phyloP scores from a whole-genome alignment of 2,797 vertebrate genomes.

The Malurus splendens region DNA sequence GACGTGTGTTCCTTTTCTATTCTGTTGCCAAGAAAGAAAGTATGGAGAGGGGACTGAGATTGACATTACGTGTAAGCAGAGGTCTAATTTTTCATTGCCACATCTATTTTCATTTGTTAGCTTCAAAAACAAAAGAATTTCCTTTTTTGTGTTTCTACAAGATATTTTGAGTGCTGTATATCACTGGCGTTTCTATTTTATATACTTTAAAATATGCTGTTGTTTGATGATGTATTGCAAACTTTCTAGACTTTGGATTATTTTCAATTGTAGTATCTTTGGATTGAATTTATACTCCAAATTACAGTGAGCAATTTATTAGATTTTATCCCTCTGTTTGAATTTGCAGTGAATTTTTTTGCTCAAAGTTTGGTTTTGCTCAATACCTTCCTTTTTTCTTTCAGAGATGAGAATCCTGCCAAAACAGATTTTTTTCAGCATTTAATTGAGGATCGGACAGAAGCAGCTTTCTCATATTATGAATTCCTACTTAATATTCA shows the following conservation, averaged over 20 bases:
- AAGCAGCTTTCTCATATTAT: slow-evolving; percentile 90
- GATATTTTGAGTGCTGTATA: not conserved
- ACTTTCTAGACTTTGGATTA: not conserved
- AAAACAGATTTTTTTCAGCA: slow-evolving; percentile 88
- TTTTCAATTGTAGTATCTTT: not conserved
- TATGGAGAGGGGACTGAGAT: not conserved
- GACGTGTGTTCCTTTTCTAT: not conserved
- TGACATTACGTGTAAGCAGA: not conserved
- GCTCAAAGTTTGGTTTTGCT: not conserved
- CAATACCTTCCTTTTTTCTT: not conserved
- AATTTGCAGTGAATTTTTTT: not conserved
- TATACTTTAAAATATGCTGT: not conserved
- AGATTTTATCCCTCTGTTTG: not conserved
- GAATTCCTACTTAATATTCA: slow-evolving; percentile 93
- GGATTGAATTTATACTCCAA: not conserved
- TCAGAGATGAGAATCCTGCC: slow-evolving; percentile 85
- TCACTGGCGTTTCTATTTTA: not conserved
- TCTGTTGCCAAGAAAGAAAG: not conserved
- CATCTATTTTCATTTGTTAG: not conserved
- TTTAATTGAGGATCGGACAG: slow-evolving; percentile 90
- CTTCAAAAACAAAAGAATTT: not conserved
- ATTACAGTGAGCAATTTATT: not conserved
- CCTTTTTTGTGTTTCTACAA: not conserved
- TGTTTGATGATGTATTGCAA: not conserved
- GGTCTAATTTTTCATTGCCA: not conserved